Evolutionary conservation across 2,113 vertebrate species (phyloP), one percentile per base, ranked within the genome.

Genomic region (Tachysurus fulvidraco): DNA sequence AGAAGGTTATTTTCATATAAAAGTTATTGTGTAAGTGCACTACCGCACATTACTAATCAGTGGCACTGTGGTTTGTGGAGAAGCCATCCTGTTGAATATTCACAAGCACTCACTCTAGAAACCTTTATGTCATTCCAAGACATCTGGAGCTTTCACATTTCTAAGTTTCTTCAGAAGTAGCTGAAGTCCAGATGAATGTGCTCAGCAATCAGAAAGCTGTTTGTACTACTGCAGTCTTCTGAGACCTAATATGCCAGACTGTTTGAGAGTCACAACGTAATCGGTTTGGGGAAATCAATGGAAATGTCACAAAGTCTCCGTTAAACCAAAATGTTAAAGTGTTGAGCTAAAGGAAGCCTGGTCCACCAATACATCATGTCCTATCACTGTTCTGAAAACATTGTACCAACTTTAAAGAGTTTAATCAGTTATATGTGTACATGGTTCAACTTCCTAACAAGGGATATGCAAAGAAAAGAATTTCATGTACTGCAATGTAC

Each of bases 111-210:
- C 46, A n/a, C 17, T 46, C 64, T 52, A 74, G 28, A 86, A 81
- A 86, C 85, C 80, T 86, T 82, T 86, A 80, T 73, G 79, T 55
- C n/a, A 23, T 87, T 87, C 86, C 86, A 83, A 65, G 80, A 76
- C 86, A 87, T 83, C 80, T 87, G 81, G 81, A 83, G 80, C 10
- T 5, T 44, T 30, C 69, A 36, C 19, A 80, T 83, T 83, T 87
- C 57, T 54, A 41, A 46, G 55, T n/a, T 76, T 76, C 46, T 64
- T 76, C 21, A 80, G 62, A 69, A 57, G 41, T 77, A 64, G n/a
- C 57, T 77, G 28, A 87, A 76, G 30, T 69, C 12, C 69, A 87
- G n/a, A 64, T 65, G 85, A 83, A 50, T 87, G 55, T 83, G 79
- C 80, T 83, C 67, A 77, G 69, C 81, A 87, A 87, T 83, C 80